Base-by-base conservation (phyloP, 2,888 invertebrate species). In the Volucella inanis region DNA sequence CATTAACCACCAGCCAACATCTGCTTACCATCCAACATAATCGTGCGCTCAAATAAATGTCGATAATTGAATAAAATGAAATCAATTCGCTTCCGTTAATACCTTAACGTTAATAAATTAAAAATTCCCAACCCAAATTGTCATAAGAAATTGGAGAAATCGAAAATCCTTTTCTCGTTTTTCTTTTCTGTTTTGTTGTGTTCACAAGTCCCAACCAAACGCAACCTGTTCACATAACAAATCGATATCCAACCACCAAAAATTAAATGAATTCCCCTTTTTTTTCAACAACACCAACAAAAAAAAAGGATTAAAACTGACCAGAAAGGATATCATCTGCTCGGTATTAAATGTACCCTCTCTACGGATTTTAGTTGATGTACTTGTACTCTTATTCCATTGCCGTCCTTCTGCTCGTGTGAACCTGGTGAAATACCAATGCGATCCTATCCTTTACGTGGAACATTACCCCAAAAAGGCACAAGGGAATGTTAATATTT, bases 51-150 rank as follows among this genome's bases (percentile, higher is more conserved):
- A 64, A 81, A 81, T 85, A 85, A 81, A 85, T 68, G 80, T 81
- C 76, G 81, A 72, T 81, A 77, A 85, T 81, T 85, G 81, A 85
- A 81, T 81, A 62, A 85, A 85, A 71, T 81, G 62, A 85, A 85
- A 85, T 85, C 85, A 85, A 85, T 81, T 85, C 81, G 85, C 85
- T 85, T 81, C 85, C 76, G 85, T 85, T 81, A 85, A 85, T 85
- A 71, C 81, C 62, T 55, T 62, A 67, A 39, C 39, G 68, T 62
- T 64, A 62, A 85, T 85, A 85, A 81, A 85, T 81, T 85, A 72
- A 67, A 67, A 68, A 80, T 61, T 61, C 55, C 57, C 71, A 82
- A 55, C 67, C 67, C 31, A 31, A 31, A 31, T 61, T 70, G 54
- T 70, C 77, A 70, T 68, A 76, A 76, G 55, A 45, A 11, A 12